Percentiles rank a stretch among this genome's conserved stretches.
phyloP scores from a whole-genome alignment of 2,888 invertebrate genomes.

The Napeogenes sylphis region DNA sequence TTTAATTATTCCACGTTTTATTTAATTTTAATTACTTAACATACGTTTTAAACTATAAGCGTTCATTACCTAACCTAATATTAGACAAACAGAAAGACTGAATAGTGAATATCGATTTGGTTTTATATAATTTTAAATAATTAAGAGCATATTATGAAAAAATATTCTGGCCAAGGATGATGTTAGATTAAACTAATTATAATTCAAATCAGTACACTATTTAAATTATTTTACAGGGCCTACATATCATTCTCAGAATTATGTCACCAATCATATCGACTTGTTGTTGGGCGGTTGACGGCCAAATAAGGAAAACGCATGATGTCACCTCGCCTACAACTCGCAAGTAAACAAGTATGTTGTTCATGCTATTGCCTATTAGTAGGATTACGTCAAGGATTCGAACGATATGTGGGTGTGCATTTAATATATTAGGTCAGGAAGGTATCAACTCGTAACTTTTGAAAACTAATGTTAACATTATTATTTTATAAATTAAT shows the following conservation, averaged over 20 bases:
- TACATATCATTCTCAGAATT: conserved; percentile 10
- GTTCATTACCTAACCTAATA: too few species aligned
- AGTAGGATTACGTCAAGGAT: conserved; percentile 32
- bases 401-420: conserved; percentile 14
- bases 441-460: neutral
- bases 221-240: neutral
- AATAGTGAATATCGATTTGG: too few species aligned
- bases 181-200: too few species aligned
- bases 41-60: too few species aligned
- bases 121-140: too few species aligned
- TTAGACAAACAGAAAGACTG: too few species aligned
- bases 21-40: too few species aligned
- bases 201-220: neutral
- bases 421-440: neutral
- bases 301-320: conserved; percentile 32
- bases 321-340: conserved; percentile 33
- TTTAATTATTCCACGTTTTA: too few species aligned
- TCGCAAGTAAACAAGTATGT: conserved; percentile 15
- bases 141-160: neutral
- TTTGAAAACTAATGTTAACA: too few species aligned
- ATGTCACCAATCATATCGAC: conserved; percentile 25
- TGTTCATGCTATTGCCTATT: conserved; percentile 8
- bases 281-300: conserved; percentile 8
- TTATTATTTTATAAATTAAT: too few species aligned
- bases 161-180: neutral